These are phyloP conservation scores for Lates japonicus DNA, from an alignment of 2,797 vertebrate species.

Conservation along the genomic window DNA sequence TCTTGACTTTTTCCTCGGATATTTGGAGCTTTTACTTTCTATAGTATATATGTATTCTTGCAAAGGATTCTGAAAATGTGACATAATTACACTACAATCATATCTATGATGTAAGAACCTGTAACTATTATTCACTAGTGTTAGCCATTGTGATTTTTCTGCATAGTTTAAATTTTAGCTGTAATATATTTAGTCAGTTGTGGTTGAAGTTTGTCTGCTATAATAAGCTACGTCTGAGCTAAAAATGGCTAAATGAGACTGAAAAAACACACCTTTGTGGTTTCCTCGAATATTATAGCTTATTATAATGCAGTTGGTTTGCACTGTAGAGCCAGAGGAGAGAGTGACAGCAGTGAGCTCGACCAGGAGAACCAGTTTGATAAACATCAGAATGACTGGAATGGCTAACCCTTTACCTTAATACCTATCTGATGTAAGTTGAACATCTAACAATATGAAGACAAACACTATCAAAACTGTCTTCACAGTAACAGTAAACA, in stretches of 20 bases:
- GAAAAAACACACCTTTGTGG: not conserved
- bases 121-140: not conserved
- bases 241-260: not conserved
- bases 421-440: not conserved
- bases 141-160: not conserved
- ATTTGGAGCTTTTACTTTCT: not conserved
- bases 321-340: not conserved
- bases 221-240: not conserved
- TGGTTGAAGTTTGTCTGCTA: not conserved
- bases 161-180: not conserved
- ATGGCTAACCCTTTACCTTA: conserved; percentile 44
- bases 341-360: conserved; percentile 3
- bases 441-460: not conserved
- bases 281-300: not conserved
- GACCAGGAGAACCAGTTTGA: conserved; percentile 79
- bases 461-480: not conserved
- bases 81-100: not conserved
- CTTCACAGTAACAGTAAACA: not conserved
- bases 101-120: not conserved
- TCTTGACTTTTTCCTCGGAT: not conserved
- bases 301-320: not conserved
- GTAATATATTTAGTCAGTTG: not conserved
- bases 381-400: conserved; percentile 80
- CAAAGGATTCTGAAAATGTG: not conserved
- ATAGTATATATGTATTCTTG: not conserved